These are phyloP conservation scores for Nothoprocta perdicaria DNA, from an alignment of 2,113 vertebrate genomes.

Conservation along the genomic window DNA sequence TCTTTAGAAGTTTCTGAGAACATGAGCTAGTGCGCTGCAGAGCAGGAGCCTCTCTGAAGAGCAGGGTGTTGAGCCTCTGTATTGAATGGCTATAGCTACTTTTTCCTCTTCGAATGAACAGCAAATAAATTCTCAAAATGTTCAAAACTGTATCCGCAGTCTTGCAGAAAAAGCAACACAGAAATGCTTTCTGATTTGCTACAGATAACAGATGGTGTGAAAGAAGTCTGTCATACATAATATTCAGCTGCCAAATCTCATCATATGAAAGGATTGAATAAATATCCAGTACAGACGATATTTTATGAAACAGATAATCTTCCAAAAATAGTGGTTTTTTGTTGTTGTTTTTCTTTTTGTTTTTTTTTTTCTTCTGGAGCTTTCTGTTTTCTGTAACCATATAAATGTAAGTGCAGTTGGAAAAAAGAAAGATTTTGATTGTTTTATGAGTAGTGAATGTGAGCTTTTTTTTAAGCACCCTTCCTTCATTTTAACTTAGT, in stretches of 20 bases:
- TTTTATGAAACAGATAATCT: conserved; percentile 60
- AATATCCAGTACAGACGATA: conserved; percentile 37
- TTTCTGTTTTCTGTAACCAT: conserved; percentile 1
- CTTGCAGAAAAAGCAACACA: not conserved
- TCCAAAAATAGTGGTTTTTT: not conserved
- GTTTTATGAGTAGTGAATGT: not conserved
- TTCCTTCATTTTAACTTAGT: not conserved
- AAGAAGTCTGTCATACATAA: conserved; percentile 53
- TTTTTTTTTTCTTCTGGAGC: not conserved
- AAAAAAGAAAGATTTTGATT: not conserved
- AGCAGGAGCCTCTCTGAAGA: not conserved
- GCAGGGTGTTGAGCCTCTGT: not conserved
- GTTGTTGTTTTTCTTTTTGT: not conserved
- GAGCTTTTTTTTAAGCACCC: not conserved
- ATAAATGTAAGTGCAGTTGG: conserved; percentile 11
- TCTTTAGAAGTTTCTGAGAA: not conserved
- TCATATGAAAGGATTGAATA: conserved; percentile 56
- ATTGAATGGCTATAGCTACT: not conserved
- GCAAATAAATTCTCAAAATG: not conserved
- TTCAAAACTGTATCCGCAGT: not conserved
- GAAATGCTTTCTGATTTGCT: conserved; percentile 44
- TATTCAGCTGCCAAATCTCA: conserved; percentile 54
- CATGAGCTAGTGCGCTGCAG: not conserved
- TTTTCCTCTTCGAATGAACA: not conserved
- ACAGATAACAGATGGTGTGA: conserved; percentile 61